Evolutionary conservation across 2,888 invertebrate genomes (phyloP).

Genomic region (Limnephilus rhombicus): DNA sequence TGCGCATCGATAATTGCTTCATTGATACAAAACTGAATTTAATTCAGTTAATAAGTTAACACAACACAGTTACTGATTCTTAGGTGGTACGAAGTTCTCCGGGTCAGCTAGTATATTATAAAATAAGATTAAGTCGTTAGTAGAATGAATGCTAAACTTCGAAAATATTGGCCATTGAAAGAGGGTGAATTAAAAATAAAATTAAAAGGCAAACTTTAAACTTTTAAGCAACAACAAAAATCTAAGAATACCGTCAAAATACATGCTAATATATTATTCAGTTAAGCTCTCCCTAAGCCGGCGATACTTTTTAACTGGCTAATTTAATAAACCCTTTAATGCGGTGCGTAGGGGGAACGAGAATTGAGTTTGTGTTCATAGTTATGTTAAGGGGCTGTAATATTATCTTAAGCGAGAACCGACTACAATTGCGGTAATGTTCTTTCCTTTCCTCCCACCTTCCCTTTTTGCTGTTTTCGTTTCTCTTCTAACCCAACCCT

Average conservation of each 20-base stretch:
- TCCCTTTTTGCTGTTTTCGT: constrained; percentile 56
- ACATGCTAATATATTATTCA: neutral
- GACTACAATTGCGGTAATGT: constrained; percentile 64
- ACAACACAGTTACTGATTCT: too few species aligned
- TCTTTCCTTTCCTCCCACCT: constrained; percentile 53
- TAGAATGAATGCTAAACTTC: too few species aligned
- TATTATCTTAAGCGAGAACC: constrained; percentile 64
- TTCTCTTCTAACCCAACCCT: constrained; percentile 24
- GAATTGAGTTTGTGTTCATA: constrained; percentile 56
- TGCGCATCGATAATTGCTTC: too few species aligned
- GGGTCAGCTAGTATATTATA: too few species aligned
- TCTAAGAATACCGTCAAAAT: neutral
- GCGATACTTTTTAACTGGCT: constrained; percentile 48
- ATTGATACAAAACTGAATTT: too few species aligned
- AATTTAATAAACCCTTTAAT: constrained; percentile 59
- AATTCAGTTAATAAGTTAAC: too few species aligned
- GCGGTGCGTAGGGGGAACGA: constrained; percentile 45
- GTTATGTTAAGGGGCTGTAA: constrained; percentile 62
- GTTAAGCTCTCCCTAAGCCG: neutral
- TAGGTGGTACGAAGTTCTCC: too few species aligned
- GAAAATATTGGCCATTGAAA: neutral
- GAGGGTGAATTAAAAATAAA: neutral
- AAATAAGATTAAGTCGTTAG: too few species aligned
- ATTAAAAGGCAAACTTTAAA: neutral
- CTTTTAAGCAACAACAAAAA: neutral